Percentiles rank a stretch among this genome's conserved stretches.
Evolutionary conservation across 2,888 invertebrate species (phyloP).

Genomic region (Macrosiphum euphorbiae): DNA sequence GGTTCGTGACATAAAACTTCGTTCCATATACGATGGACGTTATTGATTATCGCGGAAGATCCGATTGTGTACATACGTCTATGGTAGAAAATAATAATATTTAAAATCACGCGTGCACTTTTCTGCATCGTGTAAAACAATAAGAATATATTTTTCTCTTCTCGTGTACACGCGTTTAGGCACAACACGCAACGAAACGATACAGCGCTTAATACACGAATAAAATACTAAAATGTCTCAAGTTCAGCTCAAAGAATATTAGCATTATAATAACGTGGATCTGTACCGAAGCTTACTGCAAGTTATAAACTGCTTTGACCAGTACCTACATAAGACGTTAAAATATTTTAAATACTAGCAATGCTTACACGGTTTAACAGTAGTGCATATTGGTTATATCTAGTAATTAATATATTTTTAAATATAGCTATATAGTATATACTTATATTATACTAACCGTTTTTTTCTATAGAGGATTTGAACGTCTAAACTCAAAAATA

Average conservation of each 20-base stretch:
- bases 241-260: neutral
- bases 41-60: neutral
- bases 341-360: neutral
- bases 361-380: neutral
- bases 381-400: too few species aligned
- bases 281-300: neutral
- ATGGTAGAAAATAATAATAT: neutral
- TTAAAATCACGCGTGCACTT: neutral
- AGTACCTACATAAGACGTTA: neutral
- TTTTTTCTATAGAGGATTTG: neutral
- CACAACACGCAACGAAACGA: neutral
- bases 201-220: neutral
- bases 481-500: neutral
- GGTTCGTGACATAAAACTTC: neutral
- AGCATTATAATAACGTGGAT: neutral
- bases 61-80: neutral
- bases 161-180: neutral
- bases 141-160: neutral
- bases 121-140: neutral
- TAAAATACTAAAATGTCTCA: neutral
- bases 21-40: neutral
- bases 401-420: neutral
- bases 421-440: neutral
- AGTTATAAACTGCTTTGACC: neutral
- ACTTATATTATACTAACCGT: neutral